These are phyloP conservation scores for Osmerus eperlanus DNA, from an alignment of 2,113 vertebrate species.

Conservation along the genomic window DNA sequence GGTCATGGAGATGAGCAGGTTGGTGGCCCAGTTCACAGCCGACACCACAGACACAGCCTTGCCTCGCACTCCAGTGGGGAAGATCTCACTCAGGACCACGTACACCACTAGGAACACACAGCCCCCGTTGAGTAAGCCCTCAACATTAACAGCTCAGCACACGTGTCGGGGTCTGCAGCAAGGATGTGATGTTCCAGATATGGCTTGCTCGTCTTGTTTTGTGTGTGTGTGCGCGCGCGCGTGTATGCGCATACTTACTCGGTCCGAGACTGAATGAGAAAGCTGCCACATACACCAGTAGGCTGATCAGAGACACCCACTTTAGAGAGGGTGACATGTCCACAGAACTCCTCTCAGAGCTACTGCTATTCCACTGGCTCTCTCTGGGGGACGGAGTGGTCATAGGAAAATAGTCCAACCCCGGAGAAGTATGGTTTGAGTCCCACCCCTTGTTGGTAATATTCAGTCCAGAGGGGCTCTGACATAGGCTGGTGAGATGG, in stretches of 20 bases:
- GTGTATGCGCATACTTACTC: slow-evolving; percentile 75
- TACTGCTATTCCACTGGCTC: slow-evolving; percentile 19
- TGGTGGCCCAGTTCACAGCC: slow-evolving; percentile 92
- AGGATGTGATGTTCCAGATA: not conserved
- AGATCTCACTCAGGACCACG: slow-evolving; percentile 92
- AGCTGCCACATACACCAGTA: slow-evolving; percentile 87
- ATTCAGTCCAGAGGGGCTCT: slow-evolving; percentile 62
- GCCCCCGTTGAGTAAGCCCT: not conserved
- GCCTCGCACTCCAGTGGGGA: slow-evolving; percentile 88
- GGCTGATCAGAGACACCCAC: slow-evolving; percentile 85
- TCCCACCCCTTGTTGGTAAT: slow-evolving; percentile 50
- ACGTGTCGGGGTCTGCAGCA: not conserved
- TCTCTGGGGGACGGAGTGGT: slow-evolving; percentile 13
- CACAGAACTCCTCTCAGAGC: slow-evolving; percentile 6
- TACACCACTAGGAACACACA: slow-evolving; percentile 81
- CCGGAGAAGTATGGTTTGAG: slow-evolving; percentile 42
- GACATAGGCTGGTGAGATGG: slow-evolving; percentile 81
- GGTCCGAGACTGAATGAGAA: slow-evolving; percentile 94
- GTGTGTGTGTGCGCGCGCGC: not conserved
- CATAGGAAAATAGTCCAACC: slow-evolving; percentile 16
- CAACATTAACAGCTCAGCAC: too few relatives aligned
- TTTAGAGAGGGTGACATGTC: slow-evolving; percentile 75
- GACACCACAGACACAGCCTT: slow-evolving; percentile 89
- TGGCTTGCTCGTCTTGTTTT: not conserved
- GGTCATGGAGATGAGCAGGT: slow-evolving; percentile 92